These are phyloP conservation scores for Blastobasis lacticolella DNA, from an alignment of 2,888 invertebrate species.

Conservation along the genomic window DNA sequence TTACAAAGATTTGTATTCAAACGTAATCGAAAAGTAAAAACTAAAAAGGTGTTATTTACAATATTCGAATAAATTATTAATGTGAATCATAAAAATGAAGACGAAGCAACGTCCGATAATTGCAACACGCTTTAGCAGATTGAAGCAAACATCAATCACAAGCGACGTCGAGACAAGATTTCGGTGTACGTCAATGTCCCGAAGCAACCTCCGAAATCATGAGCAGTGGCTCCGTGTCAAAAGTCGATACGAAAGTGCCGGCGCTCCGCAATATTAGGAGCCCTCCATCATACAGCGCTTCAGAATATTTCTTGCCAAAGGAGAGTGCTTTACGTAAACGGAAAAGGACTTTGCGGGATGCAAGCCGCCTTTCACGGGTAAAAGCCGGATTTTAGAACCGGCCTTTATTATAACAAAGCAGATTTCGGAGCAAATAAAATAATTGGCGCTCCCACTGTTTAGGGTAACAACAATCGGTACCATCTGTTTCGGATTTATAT, in stretches of 20 bases:
- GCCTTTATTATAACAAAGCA: constrained; percentile 18
- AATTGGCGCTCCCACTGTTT: constrained; percentile 13
- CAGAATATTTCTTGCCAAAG: constrained; percentile 39
- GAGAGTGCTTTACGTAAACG: constrained; percentile 30
- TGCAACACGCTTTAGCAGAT: too few relatives aligned
- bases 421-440: constrained; percentile 17
- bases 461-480: too few relatives aligned
- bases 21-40: too few relatives aligned
- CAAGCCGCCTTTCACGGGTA: constrained; percentile 12
- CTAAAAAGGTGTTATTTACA: too few relatives aligned
- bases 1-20: too few relatives aligned
- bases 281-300: constrained; percentile 31
- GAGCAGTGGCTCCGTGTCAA: constrained; percentile 21
- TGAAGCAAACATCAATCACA: too few relatives aligned
- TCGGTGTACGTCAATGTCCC: too few relatives aligned
- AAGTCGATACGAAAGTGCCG: constrained; percentile 30
- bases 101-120: too few relatives aligned
- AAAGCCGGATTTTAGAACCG: constrained; percentile 24
- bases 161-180: too few relatives aligned
- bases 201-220: background rate
- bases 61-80: too few relatives aligned
- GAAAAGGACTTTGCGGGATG: constrained; percentile 34
- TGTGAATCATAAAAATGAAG: too few relatives aligned
- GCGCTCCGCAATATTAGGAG: constrained; percentile 33
- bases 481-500: too few relatives aligned